A percentile compares a stretch with the other conserved stretches of the same genome.
Evolutionary conservation across 2,888 invertebrate genomes (phyloP).

Genomic region (Eremobia ochroleuca): DNA sequence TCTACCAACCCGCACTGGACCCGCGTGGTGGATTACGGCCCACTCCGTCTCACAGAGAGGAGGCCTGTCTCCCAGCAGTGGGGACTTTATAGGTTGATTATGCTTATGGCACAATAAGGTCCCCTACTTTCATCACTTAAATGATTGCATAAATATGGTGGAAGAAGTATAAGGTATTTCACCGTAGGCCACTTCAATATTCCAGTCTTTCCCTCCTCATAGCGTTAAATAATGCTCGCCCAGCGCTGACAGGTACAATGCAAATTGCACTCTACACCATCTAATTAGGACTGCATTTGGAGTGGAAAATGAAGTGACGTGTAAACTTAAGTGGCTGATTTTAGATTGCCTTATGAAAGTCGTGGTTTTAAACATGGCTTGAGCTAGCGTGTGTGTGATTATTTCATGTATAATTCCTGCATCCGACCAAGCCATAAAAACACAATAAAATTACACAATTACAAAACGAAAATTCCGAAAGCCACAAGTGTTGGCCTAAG

Average conservation of each 20-base stretch:
- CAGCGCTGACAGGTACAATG: not conserved
- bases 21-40: not conserved
- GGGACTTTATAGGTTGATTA: not conserved
- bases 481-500: not conserved
- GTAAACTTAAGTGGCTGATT: conserved; percentile 11
- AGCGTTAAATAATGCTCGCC: conserved; percentile 17
- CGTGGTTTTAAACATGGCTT: conserved; percentile 5
- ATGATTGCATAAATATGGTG: not conserved
- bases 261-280: conserved; percentile 18
- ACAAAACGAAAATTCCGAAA: not conserved
- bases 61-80: not conserved
- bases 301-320: conserved; percentile 6
- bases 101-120: not conserved
- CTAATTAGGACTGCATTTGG: conserved; percentile 22
- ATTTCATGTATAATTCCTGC: not conserved
- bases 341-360: conserved; percentile 16
- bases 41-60: not conserved
- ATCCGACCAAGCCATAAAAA: not conserved
- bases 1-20: not conserved
- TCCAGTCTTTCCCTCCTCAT: conserved; percentile 8
- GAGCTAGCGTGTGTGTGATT: not conserved
- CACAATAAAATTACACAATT: not conserved
- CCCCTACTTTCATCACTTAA: not conserved
- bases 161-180: not conserved
- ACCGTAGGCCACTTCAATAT: not conserved